Percentiles rank a stretch among this genome's conserved stretches.
Conservation (phyloP, 2,888 invertebrate genomes). For the Tortricodes alternella region DNA sequence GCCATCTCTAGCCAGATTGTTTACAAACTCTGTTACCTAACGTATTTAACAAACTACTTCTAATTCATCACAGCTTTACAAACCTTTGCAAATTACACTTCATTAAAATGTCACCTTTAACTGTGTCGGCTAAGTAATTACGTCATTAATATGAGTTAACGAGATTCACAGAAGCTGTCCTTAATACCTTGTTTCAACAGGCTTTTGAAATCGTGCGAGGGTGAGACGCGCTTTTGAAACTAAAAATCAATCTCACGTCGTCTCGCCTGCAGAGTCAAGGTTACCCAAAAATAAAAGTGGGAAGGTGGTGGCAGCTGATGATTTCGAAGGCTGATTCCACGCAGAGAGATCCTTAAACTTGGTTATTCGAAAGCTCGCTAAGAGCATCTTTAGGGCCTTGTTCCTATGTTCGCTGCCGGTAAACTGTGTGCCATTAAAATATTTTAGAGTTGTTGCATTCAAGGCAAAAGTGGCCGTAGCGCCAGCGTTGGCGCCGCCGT, state of each 20-base stretch:
- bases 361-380: no score
- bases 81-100: constrained; percentile 11
- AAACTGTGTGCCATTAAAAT: no score
- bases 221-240: constrained; percentile 5
- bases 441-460: no score
- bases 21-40: constrained; percentile 3
- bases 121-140: constrained; percentile 12
- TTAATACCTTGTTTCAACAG: constrained; percentile 21
- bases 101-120: constrained; percentile 16
- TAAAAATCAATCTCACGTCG: constrained; percentile 21
- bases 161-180: constrained; percentile 30
- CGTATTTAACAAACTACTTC: constrained; percentile 7
- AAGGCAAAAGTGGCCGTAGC: neutral
- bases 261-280: constrained; percentile 5
- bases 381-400: no score
- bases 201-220: constrained; percentile 25
- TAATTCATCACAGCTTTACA: constrained; percentile 11
- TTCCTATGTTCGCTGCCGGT: no score
- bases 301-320: neutral
- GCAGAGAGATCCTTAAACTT: no score
- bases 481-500: constrained; percentile 12
- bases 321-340: neutral
- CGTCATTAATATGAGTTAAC: constrained; percentile 23
- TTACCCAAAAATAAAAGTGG: neutral
- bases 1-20: neutral